A percentile compares a stretch with the other conserved stretches of the same genome.
These are phyloP conservation scores for Cheilosia scutellata DNA, from an alignment of 2,888 invertebrate species.

Conservation along the genomic window DNA sequence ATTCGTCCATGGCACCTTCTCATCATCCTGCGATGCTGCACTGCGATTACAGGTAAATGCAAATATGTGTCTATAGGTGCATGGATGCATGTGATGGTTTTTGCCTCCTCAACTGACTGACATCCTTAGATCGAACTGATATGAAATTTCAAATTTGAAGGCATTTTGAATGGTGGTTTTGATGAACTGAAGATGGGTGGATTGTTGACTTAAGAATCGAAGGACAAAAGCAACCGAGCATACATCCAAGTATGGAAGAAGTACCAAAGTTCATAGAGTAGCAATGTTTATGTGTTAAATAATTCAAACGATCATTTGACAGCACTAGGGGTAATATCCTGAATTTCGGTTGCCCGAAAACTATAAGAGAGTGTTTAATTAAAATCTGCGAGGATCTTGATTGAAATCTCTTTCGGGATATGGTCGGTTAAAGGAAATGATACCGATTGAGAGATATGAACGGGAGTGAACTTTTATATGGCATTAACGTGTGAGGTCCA, in stretches of 20 bases:
- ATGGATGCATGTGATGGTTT: constrained; percentile 56
- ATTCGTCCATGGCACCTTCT: constrained; percentile 26
- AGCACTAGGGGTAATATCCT: not conserved
- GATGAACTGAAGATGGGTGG: constrained; percentile 23
- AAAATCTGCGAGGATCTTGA: constrained; percentile 42
- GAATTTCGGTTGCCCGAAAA: constrained; percentile 35
- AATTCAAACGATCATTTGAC: constrained; percentile 18
- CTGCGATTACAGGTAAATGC: constrained; percentile 60
- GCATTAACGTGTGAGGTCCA: not conserved
- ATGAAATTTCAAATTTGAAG: constrained; percentile 62
- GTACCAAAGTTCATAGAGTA: constrained; percentile 19
- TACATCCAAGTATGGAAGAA: constrained; percentile 7
- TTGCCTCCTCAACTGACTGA: constrained; percentile 57
- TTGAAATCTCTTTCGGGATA: constrained; percentile 6
- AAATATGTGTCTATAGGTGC: constrained; percentile 43
- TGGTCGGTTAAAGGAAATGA: not conserved
- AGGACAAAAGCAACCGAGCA: constrained; percentile 51
- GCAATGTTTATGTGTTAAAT: constrained; percentile 24
- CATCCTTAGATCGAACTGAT: constrained; percentile 74
- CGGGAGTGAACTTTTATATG: not conserved
- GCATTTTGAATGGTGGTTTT: constrained; percentile 33
- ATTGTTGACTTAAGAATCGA: constrained; percentile 37
- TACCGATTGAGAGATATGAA: not conserved
- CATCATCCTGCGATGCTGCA: constrained; percentile 58
- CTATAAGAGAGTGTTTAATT: constrained; percentile 28